Evolutionary conservation across 1,140 invertebrate species (phyloP).

Genomic region (Drosophila willistoni): DNA sequence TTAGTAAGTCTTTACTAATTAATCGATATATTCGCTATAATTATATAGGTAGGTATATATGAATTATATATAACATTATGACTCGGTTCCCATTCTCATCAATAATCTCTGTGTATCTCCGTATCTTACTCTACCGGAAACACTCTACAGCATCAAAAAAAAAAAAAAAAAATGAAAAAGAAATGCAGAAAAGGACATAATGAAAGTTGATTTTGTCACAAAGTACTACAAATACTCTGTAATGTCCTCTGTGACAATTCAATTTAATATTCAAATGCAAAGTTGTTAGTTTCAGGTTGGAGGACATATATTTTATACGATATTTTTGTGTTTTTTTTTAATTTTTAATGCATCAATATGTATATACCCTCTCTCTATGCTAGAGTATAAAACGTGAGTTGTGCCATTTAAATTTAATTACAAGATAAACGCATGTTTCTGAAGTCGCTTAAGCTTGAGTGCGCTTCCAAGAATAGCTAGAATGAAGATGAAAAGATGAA

Average conservation of each 20-base stretch:
- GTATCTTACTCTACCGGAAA: neutral
- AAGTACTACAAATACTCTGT: neutral
- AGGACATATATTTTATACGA: too few relatives aligned
- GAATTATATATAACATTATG: neutral
- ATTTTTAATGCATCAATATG: neutral
- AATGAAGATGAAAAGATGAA: neutral
- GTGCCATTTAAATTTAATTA: conserved; percentile 64
- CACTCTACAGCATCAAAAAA: neutral
- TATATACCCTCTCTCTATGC: neutral
- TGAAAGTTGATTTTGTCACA: neutral
- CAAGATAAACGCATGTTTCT: conserved; percentile 59
- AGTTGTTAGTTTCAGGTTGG: too few relatives aligned
- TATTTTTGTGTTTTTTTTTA: too few relatives aligned
- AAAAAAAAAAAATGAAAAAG: neutral
- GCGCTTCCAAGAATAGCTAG: conserved; percentile 21
- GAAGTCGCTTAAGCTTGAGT: conserved; percentile 40
- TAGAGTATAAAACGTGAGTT: conserved; percentile 36
- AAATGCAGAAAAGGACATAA: neutral
- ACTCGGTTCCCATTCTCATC: conserved; percentile 3
- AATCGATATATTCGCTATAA: neutral
- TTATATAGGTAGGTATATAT: neutral
- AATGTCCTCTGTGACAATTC: too few relatives aligned
- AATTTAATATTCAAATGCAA: too few relatives aligned
- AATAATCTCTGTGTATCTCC: neutral
- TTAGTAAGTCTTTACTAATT: neutral